Percentiles rank a stretch among this genome's conserved stretches.
These are phyloP conservation scores for Pseudorhiza aurosa DNA, from an alignment of 30 jellyfish, hydroid and myxozoan genomes.

Conservation along the genomic window DNA sequence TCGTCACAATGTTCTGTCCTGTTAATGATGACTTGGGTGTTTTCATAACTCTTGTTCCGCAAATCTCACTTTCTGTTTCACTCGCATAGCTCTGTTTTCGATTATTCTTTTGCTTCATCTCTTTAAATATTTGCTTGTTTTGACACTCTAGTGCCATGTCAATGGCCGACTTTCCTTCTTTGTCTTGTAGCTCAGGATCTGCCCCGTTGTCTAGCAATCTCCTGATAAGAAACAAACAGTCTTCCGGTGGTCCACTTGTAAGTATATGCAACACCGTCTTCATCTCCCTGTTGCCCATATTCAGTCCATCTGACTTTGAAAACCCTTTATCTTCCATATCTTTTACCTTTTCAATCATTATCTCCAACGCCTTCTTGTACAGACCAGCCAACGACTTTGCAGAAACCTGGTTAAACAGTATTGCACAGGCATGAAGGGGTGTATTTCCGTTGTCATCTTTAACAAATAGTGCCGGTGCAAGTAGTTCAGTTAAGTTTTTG, in stretches of 20 bases:
- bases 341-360: conserved; percentile 34
- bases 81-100: neutral
- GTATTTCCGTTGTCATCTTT: conserved; percentile 78
- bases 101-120: neutral
- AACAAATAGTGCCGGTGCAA: conserved; percentile 54
- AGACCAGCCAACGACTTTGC: neutral
- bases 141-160: conserved; percentile 36
- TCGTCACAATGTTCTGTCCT: conserved; percentile 18
- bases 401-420: conserved; percentile 13
- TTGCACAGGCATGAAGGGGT: conserved; percentile 88
- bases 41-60: neutral
- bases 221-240: conserved; percentile 3
- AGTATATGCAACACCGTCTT: conserved; percentile 55
- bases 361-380: conserved; percentile 18
- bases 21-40: neutral
- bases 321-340: conserved; percentile 18
- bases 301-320: conserved; percentile 13
- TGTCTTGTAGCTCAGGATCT: conserved; percentile 14
- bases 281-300: conserved; percentile 51
- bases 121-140: neutral
- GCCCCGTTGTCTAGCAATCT: conserved; percentile 38
- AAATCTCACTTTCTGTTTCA: neutral
- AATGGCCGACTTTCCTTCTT: conserved; percentile 32
- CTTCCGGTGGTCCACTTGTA: conserved; percentile 17
- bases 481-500: conserved; percentile 37